Conservation (phyloP, 2,888 invertebrate species). For the Pollenia amentaria region DNA sequence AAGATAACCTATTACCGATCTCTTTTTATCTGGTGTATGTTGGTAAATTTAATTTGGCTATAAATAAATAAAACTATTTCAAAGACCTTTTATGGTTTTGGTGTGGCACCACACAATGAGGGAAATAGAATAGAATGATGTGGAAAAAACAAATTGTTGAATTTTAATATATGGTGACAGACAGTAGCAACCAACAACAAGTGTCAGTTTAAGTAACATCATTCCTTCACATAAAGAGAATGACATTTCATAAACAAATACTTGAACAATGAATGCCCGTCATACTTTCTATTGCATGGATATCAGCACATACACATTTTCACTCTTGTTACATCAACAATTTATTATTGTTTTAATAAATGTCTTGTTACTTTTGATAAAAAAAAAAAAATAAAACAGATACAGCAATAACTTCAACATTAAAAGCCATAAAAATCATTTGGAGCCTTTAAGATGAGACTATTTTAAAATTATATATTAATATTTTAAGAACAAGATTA, state of each 20-base stretch:
- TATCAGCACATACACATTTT: conserved; percentile 35
- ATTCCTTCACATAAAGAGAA: conserved; percentile 6
- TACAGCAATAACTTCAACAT: conserved; percentile 11
- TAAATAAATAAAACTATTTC: not conserved
- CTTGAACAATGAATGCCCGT: conserved; percentile 17
- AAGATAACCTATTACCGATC: no score
- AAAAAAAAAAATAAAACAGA: conserved; percentile 3
- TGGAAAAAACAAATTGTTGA: not conserved
- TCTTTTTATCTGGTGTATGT: no score
- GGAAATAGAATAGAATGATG: not conserved
- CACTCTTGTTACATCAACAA: not conserved
- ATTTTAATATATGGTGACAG: conserved; percentile 37
- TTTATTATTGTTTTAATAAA: conserved; percentile 21
- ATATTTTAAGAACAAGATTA: conserved; percentile 20
- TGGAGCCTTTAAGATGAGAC: conserved; percentile 40
- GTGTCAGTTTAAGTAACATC: conserved; percentile 51
- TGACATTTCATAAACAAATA: not conserved
- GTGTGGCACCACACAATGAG: conserved; percentile 5
- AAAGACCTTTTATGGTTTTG: not conserved
- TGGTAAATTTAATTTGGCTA: no score
- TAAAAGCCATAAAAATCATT: conserved; percentile 23
- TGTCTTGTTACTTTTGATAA: conserved; percentile 37
- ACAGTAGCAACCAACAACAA: conserved; percentile 60
- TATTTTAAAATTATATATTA: conserved; percentile 2
- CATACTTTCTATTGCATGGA: not conserved